Evolutionary conservation across 2,797 vertebrate genomes (phyloP), one percentile per base, ranked within the genome.

Genomic region (Zenarchopterus dispar): DNA sequence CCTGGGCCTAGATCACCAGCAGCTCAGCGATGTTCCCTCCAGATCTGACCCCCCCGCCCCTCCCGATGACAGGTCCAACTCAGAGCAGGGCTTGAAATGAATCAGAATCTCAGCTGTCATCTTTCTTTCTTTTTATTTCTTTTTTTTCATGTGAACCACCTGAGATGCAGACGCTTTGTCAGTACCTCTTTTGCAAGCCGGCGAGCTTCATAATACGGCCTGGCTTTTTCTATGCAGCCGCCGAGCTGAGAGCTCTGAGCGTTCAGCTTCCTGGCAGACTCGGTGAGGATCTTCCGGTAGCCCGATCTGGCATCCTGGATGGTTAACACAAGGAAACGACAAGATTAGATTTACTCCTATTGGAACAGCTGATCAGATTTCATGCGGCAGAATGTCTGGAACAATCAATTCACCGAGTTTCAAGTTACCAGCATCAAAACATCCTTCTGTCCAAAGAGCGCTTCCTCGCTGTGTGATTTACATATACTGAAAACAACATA

Each of bases 141-240:
- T 7, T 18, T 16, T 44, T 18, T 19, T 16, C 2, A 6, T 44
- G 16, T 45, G 1, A 19, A 45, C 28, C 28, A 28, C 48, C 31
- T 43, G 5, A 51, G 33, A 31, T 8, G 0, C 8, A 24, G 5
- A 8, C 2, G 2, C 28, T 31, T 15, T 11, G 21, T 51, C 18
- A 13, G 1, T 84, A 97, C 97, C 96, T 98, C 96, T 77, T 97
- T 98, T 5, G 97, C 96, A 18, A 96, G 89, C 13, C 97, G 90
- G 0, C 97, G 93, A 0, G 97, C 95, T 82, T 98, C 97, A 13
- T 97, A 98, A 78, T 98, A 98, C 0, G 97, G 97, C 3, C 97
- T 90, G 0, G 97, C 96, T 68, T 97, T 97, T 70, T 97, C 96
- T 0, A 98, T 97, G 84, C 96, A 97, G 75, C 92, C 88, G 7